Evolutionary conservation across 2,113 vertebrate genomes (phyloP), one percentile per base, ranked within the genome.

Genomic region (Gambusia affinis): DNA sequence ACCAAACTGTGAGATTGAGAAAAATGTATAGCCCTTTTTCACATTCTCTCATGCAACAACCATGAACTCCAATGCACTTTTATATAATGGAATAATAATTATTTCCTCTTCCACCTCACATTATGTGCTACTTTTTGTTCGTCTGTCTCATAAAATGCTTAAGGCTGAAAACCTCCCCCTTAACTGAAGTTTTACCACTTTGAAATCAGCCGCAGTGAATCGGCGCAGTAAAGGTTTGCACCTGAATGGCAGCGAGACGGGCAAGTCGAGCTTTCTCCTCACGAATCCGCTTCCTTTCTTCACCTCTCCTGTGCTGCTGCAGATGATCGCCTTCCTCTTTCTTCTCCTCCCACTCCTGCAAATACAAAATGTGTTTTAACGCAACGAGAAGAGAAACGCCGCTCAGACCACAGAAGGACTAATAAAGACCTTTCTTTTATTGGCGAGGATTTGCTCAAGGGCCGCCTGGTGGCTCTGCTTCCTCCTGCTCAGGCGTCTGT

Each of bases 201-300:
- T 44, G 54, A 61, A 47, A 8, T 12, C 1, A 37, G 2, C 28
- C 3, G 4, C 19, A 22, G 30, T 24, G 30, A 63, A 35, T 3
- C 0, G 12, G 5, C 17, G 10, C 1, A 47, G 24, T 28, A 4
- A 11, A 12, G 64, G 24, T n/a, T 22, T 5, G 24, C 22, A 92
- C 97, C 96, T 98, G 95, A 69, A 98, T 94, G 72, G 96, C 97
- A 1, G 94, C 93, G 0, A 89, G 92, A 5, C 97, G 92, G 4
- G 97, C 96, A 72, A 95, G 92, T 0, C 93, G 96, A 0, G 97
- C 97, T 85, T 97, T 98, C 89, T 98, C 97, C 82, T 98, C 97
- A 0, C 97, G 95, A 76, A 95, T 93, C n/a, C 84, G 94, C 67
- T 80, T 95, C 42, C 97, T 92, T 0, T 97, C 97, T 1, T 95